Percentiles rank a stretch among this genome's conserved stretches.
Evolutionary conservation across 2,888 invertebrate species (phyloP).

Genomic region (Pollenia angustigena): DNA sequence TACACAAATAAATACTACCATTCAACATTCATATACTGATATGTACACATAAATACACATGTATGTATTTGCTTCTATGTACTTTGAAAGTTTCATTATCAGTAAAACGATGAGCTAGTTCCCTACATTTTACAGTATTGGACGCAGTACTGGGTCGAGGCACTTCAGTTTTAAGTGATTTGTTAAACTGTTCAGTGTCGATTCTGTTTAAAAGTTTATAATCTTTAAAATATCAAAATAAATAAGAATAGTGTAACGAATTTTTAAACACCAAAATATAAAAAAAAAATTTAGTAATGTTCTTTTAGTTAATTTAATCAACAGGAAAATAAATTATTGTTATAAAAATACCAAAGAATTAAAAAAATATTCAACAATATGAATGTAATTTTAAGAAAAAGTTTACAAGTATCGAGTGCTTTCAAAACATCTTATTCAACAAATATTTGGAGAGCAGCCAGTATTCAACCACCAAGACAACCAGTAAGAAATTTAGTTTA

Average conservation of each 20-base stretch:
- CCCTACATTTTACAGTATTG: conserved; percentile 23
- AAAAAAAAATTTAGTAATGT: background rate
- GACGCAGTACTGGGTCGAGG: background rate
- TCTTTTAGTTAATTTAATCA: background rate
- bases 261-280: background rate
- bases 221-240: too few species aligned
- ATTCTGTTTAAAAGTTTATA: conserved; percentile 11
- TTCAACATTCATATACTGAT: conserved; percentile 1
- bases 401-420: conserved; percentile 53
- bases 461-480: conserved; percentile 65
- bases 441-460: conserved; percentile 72
- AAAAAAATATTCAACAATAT: conserved; percentile 51
- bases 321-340: background rate
- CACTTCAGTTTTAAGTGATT: conserved; percentile 57
- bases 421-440: conserved; percentile 51
- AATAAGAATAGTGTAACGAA: too few species aligned
- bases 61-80: conserved; percentile 24
- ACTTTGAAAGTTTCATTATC: conserved; percentile 62
- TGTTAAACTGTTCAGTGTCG: conserved; percentile 57
- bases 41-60: background rate
- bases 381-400: conserved; percentile 66
- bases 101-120: conserved; percentile 44
- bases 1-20: background rate
- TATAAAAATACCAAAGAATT: conserved; percentile 4
- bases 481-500: conserved; percentile 62